phyloP scores from a whole-genome alignment of 2,113 vertebrate genomes.

The Gorsachius goisagi region DNA sequence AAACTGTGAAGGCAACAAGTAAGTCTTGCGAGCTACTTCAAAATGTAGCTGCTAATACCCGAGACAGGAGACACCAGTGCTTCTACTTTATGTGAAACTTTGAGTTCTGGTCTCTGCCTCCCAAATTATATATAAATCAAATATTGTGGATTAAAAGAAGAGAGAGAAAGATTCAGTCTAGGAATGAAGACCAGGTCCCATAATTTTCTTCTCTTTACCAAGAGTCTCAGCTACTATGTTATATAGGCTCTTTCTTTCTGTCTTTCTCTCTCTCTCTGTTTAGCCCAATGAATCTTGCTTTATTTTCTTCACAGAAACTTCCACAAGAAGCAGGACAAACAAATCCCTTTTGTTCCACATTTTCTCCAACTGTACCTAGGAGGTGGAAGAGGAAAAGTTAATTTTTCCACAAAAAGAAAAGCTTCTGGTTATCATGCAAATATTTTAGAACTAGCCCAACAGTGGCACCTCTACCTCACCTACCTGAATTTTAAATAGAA shows the following conservation, averaged over 20 bases:
- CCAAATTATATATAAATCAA: background rate
- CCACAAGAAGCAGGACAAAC: background rate
- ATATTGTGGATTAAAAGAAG: background rate
- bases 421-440: background rate
- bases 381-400: background rate
- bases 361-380: background rate
- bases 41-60: background rate
- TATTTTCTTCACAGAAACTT: background rate
- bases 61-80: background rate
- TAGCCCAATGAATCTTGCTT: background rate
- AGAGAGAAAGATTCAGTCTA: background rate
- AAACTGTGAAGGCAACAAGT: background rate
- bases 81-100: background rate
- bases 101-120: background rate
- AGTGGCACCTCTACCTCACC: background rate
- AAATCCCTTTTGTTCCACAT: background rate
- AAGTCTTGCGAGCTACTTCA: background rate
- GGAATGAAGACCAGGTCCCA: background rate
- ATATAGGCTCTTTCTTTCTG: background rate
- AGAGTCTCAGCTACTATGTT: background rate
- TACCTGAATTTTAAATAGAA: background rate
- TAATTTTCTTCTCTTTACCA: background rate
- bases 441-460: background rate
- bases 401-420: background rate
- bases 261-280: background rate